These are phyloP conservation scores for Gonocerus acuteangulatus DNA, from an alignment of 2,888 invertebrate species.

Conservation along the genomic window DNA sequence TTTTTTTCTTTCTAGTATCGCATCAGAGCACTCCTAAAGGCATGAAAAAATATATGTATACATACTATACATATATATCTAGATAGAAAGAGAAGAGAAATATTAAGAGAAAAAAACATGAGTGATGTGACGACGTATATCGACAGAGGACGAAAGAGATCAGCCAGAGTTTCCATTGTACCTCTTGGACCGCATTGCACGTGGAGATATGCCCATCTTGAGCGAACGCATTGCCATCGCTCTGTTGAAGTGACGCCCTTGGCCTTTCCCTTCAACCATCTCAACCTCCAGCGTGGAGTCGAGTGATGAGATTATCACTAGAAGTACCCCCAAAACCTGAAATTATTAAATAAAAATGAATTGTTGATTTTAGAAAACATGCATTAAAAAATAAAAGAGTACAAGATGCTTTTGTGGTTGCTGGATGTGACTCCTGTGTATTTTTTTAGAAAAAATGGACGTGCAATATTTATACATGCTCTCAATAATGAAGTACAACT, in stretches of 20 bases:
- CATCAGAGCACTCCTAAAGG: not conserved
- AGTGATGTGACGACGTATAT: not conserved
- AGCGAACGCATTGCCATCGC: constrained; percentile 84
- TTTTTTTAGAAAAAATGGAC: too few species aligned
- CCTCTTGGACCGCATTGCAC: constrained; percentile 37
- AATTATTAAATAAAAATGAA: too few species aligned
- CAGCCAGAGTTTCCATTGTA: constrained; percentile 36
- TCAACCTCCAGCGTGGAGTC: constrained; percentile 48
- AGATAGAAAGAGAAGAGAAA: not conserved
- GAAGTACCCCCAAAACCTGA: constrained; percentile 70
- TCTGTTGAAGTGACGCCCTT: constrained; percentile 77
- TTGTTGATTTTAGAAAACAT: constrained; percentile 2
- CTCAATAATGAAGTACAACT: too few species aligned
- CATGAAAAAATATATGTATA: not conserved
- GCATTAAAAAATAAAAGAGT: not conserved
- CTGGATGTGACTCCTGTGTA: not conserved
- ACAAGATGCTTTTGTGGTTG: not conserved
- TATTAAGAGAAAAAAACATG: not conserved
- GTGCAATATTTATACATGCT: too few species aligned
- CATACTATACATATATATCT: not conserved
- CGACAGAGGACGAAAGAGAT: constrained; percentile 1
- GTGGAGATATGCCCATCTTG: constrained; percentile 38
- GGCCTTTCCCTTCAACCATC: constrained; percentile 52
- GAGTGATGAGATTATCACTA: constrained; percentile 72
- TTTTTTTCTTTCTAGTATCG: too few species aligned